Conservation (phyloP, 1,140 invertebrate genomes). For the Psix sp. region DNA sequence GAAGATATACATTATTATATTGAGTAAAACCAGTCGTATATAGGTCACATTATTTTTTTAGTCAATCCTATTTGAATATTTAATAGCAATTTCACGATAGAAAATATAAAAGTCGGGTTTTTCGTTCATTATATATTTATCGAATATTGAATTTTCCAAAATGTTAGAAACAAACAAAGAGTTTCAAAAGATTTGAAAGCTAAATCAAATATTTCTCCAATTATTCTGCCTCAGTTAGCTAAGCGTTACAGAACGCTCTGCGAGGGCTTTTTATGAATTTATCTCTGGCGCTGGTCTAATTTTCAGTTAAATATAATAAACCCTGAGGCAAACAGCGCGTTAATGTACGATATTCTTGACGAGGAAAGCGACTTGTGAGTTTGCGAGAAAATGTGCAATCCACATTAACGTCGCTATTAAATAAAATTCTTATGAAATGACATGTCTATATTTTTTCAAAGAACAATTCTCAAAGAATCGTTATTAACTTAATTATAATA, state of each 20-base stretch:
- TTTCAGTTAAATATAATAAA: slow-evolving; percentile 18
- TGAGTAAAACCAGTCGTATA: no score
- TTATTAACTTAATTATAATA: no score
- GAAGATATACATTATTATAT: no score
- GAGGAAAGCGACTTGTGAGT: slow-evolving; percentile 14
- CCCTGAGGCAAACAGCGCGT: slow-evolving; percentile 5
- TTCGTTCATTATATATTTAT: no score
- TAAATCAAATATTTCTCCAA: slow-evolving; percentile 11
- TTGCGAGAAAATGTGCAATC: slow-evolving; percentile 20
- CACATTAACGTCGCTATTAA: slow-evolving; percentile 8
- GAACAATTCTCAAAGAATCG: no score
- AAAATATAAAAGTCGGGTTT: neutral
- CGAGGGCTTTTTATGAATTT: slow-evolving; percentile 12
- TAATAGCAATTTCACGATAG: no score
- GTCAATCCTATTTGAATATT: no score
- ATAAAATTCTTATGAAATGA: no score
- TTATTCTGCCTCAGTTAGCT: slow-evolving; percentile 8
- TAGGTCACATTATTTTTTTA: no score
- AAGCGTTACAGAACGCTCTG: slow-evolving; percentile 6
- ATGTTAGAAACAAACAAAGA: slow-evolving; percentile 5
- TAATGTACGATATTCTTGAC: slow-evolving; percentile 21
- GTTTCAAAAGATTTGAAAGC: neutral
- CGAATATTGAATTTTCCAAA: neutral
- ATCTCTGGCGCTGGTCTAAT: slow-evolving; percentile 15
- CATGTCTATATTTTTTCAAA: no score